Evolutionary conservation across 1,140 invertebrate genomes (phyloP), one percentile per base, ranked within the genome.

Genomic region (Limonius californicus): DNA sequence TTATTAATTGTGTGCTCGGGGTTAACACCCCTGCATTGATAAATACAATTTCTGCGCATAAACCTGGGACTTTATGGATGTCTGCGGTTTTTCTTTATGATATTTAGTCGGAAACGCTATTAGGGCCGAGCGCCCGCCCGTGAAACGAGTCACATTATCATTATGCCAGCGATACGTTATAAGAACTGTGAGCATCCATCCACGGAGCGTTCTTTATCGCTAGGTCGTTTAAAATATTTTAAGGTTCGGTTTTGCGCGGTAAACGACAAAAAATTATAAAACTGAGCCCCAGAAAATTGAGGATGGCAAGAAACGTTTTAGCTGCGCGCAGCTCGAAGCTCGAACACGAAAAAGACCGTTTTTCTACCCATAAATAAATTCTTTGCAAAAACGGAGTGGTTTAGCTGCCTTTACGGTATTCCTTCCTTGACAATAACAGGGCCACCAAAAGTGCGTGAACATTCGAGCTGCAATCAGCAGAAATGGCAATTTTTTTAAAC

Each of bases 121-220:
- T 57, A 57, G 35, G 12, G 55, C 18, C 3, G 19, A 32, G 35
- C 30, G 21, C 16, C 55, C 55, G 14, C 27, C 55, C 55, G 32
- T 57, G 55, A 57, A 57, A 57, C 55, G 55, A 57, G 55, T 35
- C 30, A 16, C 55, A 57, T 57, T 57, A 57, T 57, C 55, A 57
- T 57, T 57, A 57, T 15, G 14, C 32, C 53, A 15, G 15, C 45
- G 45, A 50, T 50, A 50, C 45, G 45, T 50, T 50, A 50, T 50
- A 50, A 50, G 20, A 50, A 50, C 14, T 50, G 45, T 3, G 45
- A 14, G 45, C 45, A 50, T 19, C 45, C 45, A 50, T 50, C 45
- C 45, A 50, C 16, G 12, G 14, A 50, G 19, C 45, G 16, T 50
- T 50, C 45, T 50, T 50, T 50, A 50, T 21, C 16, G 45, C 45